Evolutionary conservation across 1,140 invertebrate genomes (phyloP).

Genomic region (Pseudobourletiella spinata): DNA sequence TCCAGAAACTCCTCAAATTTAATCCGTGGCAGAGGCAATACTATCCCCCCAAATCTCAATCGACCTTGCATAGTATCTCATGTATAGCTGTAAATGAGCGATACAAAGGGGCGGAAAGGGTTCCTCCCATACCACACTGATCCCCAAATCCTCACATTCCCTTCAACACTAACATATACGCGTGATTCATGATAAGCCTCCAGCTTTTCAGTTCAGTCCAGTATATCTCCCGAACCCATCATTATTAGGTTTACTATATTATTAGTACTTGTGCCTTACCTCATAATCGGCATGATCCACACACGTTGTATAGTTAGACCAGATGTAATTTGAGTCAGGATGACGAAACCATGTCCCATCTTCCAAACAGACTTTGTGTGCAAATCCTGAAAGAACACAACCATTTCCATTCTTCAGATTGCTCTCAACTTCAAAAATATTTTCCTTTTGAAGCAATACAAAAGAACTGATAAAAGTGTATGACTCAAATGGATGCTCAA

Average conservation of each 20-base stretch:
- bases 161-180: background rate
- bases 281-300: constrained; percentile 45
- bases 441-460: too few relatives aligned
- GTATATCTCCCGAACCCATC: background rate
- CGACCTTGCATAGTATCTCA: too few relatives aligned
- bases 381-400: constrained; percentile 13
- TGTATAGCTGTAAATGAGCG: too few relatives aligned
- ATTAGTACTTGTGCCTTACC: constrained; percentile 36
- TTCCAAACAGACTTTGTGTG: constrained; percentile 41
- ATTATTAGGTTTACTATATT: background rate
- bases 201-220: background rate
- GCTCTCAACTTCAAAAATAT: too few relatives aligned
- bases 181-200: background rate
- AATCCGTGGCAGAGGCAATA: too few relatives aligned
- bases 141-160: background rate
- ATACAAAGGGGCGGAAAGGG: too few relatives aligned
- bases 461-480: too few relatives aligned
- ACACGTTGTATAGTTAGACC: constrained; percentile 51
- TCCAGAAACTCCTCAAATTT: too few relatives aligned
- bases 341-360: constrained; percentile 47
- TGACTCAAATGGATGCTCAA: too few relatives aligned
- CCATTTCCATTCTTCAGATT: too few relatives aligned
- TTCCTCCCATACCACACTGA: too few relatives aligned
- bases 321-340: constrained; percentile 39
- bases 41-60: too few relatives aligned